phyloP scores from a whole-genome alignment of 2,888 invertebrate species.

The Thera obeliscata region DNA sequence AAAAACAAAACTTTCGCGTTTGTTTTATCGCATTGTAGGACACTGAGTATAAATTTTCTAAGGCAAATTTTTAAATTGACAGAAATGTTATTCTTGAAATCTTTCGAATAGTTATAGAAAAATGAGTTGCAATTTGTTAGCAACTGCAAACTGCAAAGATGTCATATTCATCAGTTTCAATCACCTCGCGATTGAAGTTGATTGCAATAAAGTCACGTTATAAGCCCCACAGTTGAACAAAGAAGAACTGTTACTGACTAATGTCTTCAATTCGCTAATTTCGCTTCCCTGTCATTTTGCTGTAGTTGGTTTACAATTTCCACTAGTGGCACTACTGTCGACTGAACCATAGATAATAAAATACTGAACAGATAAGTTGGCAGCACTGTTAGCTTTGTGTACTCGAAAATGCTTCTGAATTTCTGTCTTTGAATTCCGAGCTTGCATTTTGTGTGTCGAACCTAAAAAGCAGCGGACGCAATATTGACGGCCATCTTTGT shows the following conservation, averaged over 20 bases:
- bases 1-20: too few relatives aligned
- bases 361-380: not conserved
- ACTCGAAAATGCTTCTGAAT: constrained; percentile 8
- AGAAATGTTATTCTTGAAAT: too few relatives aligned
- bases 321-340: not conserved
- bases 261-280: not conserved
- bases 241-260: too few relatives aligned
- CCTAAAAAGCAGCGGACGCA: not conserved
- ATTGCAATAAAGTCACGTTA: too few relatives aligned
- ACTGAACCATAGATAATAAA: not conserved
- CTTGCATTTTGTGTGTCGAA: not conserved
- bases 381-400: constrained; percentile 7
- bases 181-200: too few relatives aligned
- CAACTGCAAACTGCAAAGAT: too few relatives aligned
- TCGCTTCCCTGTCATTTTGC: not conserved
- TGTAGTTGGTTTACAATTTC: not conserved
- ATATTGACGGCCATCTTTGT: not conserved
- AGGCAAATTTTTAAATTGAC: too few relatives aligned
- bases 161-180: too few relatives aligned
- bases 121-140: too few relatives aligned
- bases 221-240: not conserved
- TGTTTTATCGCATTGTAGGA: too few relatives aligned
- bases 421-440: constrained; percentile 11
- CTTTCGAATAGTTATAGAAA: too few relatives aligned
- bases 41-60: too few relatives aligned